These are phyloP conservation scores for Sialis lutaria DNA, from an alignment of 2,888 invertebrate species.

Conservation along the genomic window DNA sequence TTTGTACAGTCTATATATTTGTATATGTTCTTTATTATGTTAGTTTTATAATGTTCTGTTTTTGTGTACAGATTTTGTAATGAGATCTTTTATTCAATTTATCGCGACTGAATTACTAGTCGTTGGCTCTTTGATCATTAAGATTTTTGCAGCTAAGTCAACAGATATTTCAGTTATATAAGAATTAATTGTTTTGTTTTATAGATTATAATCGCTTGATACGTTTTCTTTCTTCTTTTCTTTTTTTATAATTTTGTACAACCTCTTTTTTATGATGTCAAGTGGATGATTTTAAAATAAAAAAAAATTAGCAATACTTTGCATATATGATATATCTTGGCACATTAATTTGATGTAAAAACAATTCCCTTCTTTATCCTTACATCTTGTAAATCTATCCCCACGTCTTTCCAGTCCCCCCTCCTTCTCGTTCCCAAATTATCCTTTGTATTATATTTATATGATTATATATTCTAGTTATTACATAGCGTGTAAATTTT, in stretches of 20 bases:
- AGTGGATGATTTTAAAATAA: neutral
- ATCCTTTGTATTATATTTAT: conserved; percentile 30
- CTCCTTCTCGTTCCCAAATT: conserved; percentile 7
- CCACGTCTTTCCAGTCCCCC: neutral
- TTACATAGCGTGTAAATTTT: conserved; percentile 51
- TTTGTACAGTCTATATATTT: too few species aligned
- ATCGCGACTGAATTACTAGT: too few species aligned
- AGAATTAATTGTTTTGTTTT: neutral
- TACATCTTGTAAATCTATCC: conserved; percentile 1
- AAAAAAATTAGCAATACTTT: neutral
- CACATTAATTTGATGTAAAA: neutral
- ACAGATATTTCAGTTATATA: too few species aligned
- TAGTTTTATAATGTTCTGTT: too few species aligned
- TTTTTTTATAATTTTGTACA: conserved; percentile 3
- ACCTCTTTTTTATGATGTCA: conserved; percentile 1
- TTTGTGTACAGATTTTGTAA: too few species aligned
- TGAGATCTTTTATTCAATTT: too few species aligned
- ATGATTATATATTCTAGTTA: conserved; percentile 35
- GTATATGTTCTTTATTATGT: too few species aligned
- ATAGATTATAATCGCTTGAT: neutral
- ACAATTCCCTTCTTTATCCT: neutral
- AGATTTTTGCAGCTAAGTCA: too few species aligned
- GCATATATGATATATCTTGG: neutral
- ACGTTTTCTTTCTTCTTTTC: neutral
- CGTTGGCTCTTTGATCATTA: too few species aligned